phyloP scores from a whole-genome alignment of 1,140 invertebrate species.

The Teleopsis dalmanni region DNA sequence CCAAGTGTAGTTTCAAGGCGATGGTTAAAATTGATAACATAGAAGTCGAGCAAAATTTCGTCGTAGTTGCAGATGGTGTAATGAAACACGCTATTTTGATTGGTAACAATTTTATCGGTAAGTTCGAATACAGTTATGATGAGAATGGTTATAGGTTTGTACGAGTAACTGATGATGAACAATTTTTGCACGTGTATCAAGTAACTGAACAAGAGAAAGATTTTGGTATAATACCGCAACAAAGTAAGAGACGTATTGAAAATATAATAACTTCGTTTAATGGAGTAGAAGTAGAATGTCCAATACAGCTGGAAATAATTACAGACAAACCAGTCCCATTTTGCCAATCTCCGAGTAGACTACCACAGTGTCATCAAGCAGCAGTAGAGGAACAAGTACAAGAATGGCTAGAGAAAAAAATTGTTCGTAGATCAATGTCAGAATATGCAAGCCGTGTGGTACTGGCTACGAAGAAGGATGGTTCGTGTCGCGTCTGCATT shows the following conservation, averaged over 20 bases:
- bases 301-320: neutral
- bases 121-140: neutral
- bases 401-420: neutral
- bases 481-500: slow-evolving; percentile 23
- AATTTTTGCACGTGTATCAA: neutral
- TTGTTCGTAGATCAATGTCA: neutral
- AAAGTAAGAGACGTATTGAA: neutral
- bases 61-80: neutral
- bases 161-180: neutral
- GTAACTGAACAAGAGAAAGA: neutral
- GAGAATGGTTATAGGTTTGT: neutral
- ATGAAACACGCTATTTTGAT: neutral
- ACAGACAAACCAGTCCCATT: neutral
- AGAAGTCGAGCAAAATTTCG: neutral
- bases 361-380: neutral
- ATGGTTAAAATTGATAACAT: neutral
- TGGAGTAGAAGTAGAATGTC: neutral
- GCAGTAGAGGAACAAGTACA: neutral
- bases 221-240: neutral
- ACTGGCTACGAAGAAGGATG: slow-evolving; percentile 7
- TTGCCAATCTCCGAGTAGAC: neutral
- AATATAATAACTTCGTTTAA: slow-evolving; percentile 7
- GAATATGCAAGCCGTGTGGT: slow-evolving; percentile 1
- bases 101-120: neutral
- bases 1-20: neutral